Conservation (phyloP, 2,888 invertebrate species). For the Dioctria linearis region DNA sequence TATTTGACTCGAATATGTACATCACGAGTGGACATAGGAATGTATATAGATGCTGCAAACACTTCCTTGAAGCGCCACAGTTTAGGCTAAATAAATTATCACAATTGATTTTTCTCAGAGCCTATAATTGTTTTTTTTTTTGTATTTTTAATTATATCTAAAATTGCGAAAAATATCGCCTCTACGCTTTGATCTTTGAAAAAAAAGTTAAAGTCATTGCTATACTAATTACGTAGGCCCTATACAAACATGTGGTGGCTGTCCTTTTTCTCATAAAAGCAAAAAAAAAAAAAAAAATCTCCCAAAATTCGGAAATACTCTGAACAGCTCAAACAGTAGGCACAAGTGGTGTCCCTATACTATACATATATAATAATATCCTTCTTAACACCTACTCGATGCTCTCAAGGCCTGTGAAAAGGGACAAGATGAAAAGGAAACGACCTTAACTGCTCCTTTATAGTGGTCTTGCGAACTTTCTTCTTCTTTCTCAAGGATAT, state of each 20-base stretch:
- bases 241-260: constrained; percentile 20
- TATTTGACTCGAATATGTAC: no score
- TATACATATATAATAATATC: constrained; percentile 33
- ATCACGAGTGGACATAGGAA: no score
- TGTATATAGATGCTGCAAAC: no score
- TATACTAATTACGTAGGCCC: constrained; percentile 16
- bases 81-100: no score
- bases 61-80: no score
- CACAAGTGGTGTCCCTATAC: constrained; percentile 11
- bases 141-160: no score
- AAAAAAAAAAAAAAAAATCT: constrained; percentile 10
- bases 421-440: constrained; percentile 21
- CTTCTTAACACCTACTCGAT: constrained; percentile 49
- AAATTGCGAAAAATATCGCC: no score
- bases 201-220: constrained; percentile 22
- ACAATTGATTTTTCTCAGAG: no score
- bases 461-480: constrained; percentile 43
- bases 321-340: constrained; percentile 20
- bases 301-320: neutral
- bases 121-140: no score
- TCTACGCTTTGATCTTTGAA: no score
- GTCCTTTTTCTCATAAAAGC: neutral
- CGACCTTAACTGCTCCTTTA: constrained; percentile 50
- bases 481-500: constrained; percentile 49
- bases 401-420: constrained; percentile 20